Conservation (phyloP, 1,140 invertebrate genomes). For the Camponotus vicinus region DNA sequence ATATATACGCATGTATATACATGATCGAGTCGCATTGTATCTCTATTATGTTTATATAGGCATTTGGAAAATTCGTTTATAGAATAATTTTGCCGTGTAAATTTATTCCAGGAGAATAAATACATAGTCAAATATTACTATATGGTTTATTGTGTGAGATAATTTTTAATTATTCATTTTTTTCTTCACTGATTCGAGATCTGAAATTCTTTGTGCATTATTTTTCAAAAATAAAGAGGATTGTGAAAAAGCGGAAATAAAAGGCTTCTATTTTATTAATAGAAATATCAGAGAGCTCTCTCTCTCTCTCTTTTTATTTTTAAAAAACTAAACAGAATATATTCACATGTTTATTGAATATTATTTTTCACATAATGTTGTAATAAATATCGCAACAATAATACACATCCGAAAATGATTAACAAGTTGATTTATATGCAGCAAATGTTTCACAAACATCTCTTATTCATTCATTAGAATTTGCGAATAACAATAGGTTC, state of each 20-base stretch:
- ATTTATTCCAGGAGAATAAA: slow-evolving; percentile 12
- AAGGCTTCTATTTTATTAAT: background rate
- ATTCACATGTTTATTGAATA: too few relatives aligned
- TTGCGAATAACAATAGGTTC: slow-evolving; percentile 10
- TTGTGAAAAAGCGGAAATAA: background rate
- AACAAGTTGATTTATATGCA: background rate
- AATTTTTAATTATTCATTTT: background rate
- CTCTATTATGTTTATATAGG: slow-evolving; percentile 22
- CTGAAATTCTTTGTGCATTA: background rate
- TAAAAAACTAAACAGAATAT: background rate
- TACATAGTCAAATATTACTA: background rate
- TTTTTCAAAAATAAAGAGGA: background rate
- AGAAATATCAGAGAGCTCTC: background rate
- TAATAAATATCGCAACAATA: slow-evolving; percentile 13
- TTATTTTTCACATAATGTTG: too few relatives aligned
- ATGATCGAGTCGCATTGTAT: slow-evolving; percentile 6
- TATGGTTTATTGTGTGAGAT: background rate
- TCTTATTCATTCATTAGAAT: background rate
- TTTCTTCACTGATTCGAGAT: background rate
- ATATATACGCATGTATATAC: background rate
- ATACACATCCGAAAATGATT: slow-evolving; percentile 4
- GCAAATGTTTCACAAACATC: background rate
- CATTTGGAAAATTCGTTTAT: background rate
- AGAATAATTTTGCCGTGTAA: background rate
- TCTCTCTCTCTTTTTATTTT: background rate